Conservation (phyloP, 30 jellyfish, hydroid and myxozoan species). For the Aurelia sp. region DNA sequence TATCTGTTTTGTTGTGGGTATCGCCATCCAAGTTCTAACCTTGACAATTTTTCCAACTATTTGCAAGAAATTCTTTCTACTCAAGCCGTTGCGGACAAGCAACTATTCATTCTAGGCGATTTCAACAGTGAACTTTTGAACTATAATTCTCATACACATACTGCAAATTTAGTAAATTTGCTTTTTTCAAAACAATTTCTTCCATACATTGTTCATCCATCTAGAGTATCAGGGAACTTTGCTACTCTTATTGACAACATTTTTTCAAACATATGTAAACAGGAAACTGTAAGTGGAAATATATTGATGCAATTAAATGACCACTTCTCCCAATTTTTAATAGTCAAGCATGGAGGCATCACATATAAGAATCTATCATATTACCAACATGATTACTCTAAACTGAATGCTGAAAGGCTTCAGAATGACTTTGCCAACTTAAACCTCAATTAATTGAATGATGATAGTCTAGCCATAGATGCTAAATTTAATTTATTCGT, state of each 20-base stretch:
- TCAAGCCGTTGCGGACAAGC: constrained; percentile 7
- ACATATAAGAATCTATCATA: too few relatives aligned
- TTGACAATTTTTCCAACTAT: too few relatives aligned
- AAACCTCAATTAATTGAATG: constrained; percentile 4
- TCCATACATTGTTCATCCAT: background rate
- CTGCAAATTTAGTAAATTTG: constrained; percentile 2
- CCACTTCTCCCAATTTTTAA: background rate
- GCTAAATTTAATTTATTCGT: constrained; percentile 5
- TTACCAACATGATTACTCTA: background rate
- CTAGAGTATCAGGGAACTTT: too few relatives aligned
- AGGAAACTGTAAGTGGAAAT: constrained; percentile 29
- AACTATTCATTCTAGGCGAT: constrained; percentile 1
- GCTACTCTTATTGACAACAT: too few relatives aligned
- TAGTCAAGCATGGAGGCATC: background rate
- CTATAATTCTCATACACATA: background rate
- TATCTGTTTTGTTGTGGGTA: too few relatives aligned
- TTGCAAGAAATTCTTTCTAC: background rate
- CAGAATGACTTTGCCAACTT: background rate
- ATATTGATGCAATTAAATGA: constrained; percentile 5
- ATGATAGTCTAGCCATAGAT: background rate
- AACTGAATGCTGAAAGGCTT: constrained; percentile 14
- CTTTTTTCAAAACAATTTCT: constrained; percentile 2
- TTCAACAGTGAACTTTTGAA: constrained; percentile 1
- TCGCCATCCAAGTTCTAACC: too few relatives aligned
- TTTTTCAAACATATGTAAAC: background rate